Evolutionary conservation across 2,888 invertebrate species (phyloP), one percentile per base, ranked within the genome.

Genomic region (Scrobipalpa costella): DNA sequence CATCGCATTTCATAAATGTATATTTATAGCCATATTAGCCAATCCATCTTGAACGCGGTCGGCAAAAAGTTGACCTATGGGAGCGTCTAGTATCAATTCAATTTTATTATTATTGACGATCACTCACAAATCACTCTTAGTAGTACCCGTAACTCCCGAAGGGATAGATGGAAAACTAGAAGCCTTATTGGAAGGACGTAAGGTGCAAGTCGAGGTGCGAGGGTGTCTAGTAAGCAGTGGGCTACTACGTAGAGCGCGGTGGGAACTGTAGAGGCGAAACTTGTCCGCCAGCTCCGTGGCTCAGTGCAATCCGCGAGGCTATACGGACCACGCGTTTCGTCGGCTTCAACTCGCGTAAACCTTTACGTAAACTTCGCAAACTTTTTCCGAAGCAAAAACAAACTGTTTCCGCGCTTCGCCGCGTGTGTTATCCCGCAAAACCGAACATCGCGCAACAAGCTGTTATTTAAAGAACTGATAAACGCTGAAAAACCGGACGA

Each of bases 361-460:
- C 75, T 84, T 86, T 83, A 85, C 90, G 90, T 76, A 67, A 81
- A 83, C 75, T 79, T 78, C 61, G 64, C 67, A 84, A 89, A 86
- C 82, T 88, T 88, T 78, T 72, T 66, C 68, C 73, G 72, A 68
- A 44, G 11, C 66, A 49, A 36, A 40, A 57, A 68, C 64, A 38
- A 47, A 11, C 52, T 33, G 47, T 44, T 64, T 57, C 72, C 59
- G 64, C 66, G 52, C 65, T 75, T 78, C 77, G 67, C 71, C 77
- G 84, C 83, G 82, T 64, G 65, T 73, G 73, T 27, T 15, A n/a
- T 62, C 66, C 65, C 68, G 69, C 66, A 69, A 66, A 66, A 64
- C 62, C n/a, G 9, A 52, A n/a, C 55, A 34, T 9, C 36, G 13
- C 47, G 21, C 34, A 69, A 58, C 57, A 66, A 71, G 67, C 69